Evolutionary conservation across 35 echinoderm and acorn worm genomes (phyloP).

Genomic region (Nesometra sesokonis): DNA sequence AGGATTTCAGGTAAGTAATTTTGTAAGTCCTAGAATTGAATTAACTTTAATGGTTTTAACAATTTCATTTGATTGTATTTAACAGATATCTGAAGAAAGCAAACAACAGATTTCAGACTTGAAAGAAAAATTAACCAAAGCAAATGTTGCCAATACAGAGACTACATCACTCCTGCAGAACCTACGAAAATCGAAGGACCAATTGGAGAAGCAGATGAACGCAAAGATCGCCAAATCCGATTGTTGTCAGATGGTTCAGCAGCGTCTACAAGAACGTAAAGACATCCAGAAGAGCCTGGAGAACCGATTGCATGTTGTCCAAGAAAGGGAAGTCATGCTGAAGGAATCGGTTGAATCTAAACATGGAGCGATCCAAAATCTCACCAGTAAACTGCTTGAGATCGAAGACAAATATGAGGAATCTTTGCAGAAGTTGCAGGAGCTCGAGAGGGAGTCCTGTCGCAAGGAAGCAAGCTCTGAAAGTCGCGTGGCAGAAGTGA

Average conservation of each 20-base stretch:
- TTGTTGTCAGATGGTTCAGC: slow-evolving; percentile 1
- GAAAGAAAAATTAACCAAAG: slow-evolving; percentile 21
- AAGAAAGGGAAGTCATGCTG: slow-evolving; percentile 44
- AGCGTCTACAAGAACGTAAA: slow-evolving; percentile 17
- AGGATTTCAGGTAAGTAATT: slow-evolving; percentile 10
- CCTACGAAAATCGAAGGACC: slow-evolving; percentile 8
- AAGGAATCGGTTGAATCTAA: slow-evolving; percentile 58
- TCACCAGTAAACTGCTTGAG: slow-evolving; percentile 39
- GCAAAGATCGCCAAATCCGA: background rate
- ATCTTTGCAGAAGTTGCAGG: background rate
- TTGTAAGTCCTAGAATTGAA: slow-evolving; percentile 39
- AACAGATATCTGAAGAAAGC: slow-evolving; percentile 19
- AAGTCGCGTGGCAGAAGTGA: background rate
- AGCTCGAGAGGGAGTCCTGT: background rate
- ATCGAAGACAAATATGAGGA: slow-evolving; percentile 41
- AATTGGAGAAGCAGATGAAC: background rate
- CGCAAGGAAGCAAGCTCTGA: background rate
- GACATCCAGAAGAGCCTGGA: slow-evolving; percentile 33
- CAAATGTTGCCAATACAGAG: slow-evolving; percentile 11
- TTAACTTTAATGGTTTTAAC: slow-evolving; percentile 16
- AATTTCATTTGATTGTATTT: background rate
- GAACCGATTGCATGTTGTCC: slow-evolving; percentile 25
- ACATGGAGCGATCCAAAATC: slow-evolving; percentile 46
- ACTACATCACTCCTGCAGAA: slow-evolving; percentile 15
- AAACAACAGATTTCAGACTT: background rate